Conservation (phyloP, 2,888 invertebrate species). For the Lithosia quadra region DNA sequence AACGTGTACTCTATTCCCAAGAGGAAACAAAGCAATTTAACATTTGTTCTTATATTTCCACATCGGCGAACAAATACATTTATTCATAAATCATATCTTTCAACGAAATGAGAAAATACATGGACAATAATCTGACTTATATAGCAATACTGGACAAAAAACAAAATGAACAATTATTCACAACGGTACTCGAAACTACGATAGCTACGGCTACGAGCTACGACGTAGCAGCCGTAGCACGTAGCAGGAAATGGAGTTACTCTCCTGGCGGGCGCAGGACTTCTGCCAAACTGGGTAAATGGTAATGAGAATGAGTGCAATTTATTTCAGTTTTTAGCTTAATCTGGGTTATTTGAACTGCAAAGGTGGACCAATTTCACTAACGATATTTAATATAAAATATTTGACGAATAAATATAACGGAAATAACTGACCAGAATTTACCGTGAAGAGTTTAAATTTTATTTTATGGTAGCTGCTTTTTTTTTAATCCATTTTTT, state of each 20-base stretch:
- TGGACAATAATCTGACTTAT: constrained; percentile 51
- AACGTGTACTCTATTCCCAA: constrained; percentile 19
- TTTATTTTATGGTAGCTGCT: not conserved
- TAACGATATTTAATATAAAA: not conserved
- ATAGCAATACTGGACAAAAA: constrained; percentile 57
- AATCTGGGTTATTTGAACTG: constrained; percentile 36
- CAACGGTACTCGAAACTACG: constrained; percentile 70
- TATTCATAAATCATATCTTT: constrained; percentile 26
- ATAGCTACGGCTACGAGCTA: constrained; percentile 67
- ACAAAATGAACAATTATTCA: constrained; percentile 70
- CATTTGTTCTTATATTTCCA: constrained; percentile 42
- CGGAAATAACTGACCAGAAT: not conserved
- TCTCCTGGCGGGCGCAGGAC: constrained; percentile 71
- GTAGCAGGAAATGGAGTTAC: constrained; percentile 81
- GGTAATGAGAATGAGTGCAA: constrained; percentile 77
- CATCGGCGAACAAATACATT: constrained; percentile 25
- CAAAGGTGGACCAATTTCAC: constrained; percentile 28
- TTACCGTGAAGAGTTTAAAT: not conserved
- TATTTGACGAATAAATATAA: not conserved
- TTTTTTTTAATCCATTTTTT: too few species aligned
- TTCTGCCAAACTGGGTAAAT: constrained; percentile 78
- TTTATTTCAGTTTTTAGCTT: constrained; percentile 64
- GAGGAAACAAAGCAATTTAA: constrained; percentile 41
- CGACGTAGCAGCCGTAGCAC: constrained; percentile 77
- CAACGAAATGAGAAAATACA: constrained; percentile 13